phyloP scores from a whole-genome alignment of 2,113 vertebrate genomes.

The Paradisaea rubra region DNA sequence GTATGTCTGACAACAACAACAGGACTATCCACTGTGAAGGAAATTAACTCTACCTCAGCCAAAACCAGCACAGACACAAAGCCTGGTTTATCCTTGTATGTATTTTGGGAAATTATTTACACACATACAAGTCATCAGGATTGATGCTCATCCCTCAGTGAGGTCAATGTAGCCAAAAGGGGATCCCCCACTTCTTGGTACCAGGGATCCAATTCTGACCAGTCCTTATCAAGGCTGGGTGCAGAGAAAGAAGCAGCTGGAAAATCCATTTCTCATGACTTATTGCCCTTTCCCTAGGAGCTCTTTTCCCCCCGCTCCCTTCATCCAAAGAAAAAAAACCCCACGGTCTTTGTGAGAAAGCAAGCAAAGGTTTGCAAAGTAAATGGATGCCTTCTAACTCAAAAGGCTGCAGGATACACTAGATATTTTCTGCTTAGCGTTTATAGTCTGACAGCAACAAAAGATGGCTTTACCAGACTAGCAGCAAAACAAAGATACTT shows the following conservation, averaged over 20 bases:
- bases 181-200: neutral
- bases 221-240: neutral
- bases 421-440: neutral
- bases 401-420: neutral
- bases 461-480: neutral
- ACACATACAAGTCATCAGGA: fast-evolving
- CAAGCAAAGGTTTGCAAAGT: neutral
- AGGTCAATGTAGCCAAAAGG: neutral
- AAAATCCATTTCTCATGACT: neutral
- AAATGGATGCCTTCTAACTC: neutral
- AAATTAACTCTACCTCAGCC: neutral
- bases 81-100: neutral
- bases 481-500: neutral
- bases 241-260: neutral
- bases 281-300: neutral
- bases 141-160: neutral
- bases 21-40: no score
- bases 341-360: neutral
- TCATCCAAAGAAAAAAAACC: neutral
- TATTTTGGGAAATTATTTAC: neutral
- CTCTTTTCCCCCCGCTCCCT: fast-evolving
- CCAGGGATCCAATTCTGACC: neutral
- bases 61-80: neutral
- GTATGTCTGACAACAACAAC: neutral
- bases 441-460: neutral